Percentiles rank a stretch among this genome's conserved stretches.
These are phyloP conservation scores for Amphiprion percula DNA, from an alignment of 2,113 vertebrate species.

Conservation along the genomic window DNA sequence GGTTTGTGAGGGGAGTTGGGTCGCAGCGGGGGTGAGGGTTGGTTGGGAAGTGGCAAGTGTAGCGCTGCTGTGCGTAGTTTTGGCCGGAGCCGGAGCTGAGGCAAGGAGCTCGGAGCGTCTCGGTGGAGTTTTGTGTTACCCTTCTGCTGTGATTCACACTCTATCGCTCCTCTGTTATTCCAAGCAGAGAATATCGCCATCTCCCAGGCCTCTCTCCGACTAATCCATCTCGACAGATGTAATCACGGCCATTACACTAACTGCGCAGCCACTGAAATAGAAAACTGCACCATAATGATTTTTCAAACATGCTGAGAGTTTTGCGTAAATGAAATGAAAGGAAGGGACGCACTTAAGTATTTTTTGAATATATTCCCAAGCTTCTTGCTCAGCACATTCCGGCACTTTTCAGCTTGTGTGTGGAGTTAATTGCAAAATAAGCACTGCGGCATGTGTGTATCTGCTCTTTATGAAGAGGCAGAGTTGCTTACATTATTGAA, in stretches of 20 bases:
- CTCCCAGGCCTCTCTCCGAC: constrained; percentile 45
- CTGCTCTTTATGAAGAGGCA: constrained; percentile 6
- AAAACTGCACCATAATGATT: constrained; percentile 58
- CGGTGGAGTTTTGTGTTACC: constrained; percentile 61
- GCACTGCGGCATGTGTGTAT: constrained; percentile 15
- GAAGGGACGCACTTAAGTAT: constrained; percentile 7
- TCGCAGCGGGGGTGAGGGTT: constrained; percentile 13
- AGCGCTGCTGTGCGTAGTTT: constrained; percentile 47
- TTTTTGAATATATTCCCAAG: constrained; percentile 21
- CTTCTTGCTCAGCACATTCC: constrained; percentile 41
- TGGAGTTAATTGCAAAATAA: constrained; percentile 49
- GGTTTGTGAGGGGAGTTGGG: constrained; percentile 41
- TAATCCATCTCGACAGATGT: constrained; percentile 65
- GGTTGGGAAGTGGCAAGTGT: constrained; percentile 42
- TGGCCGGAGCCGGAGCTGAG: constrained; percentile 32
- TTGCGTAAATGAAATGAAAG: constrained; percentile 52
- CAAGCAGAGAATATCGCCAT: constrained; percentile 39
- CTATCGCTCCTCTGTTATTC: constrained; percentile 61
- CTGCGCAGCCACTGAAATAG: constrained; percentile 53
- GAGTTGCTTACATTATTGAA: constrained; percentile 58
- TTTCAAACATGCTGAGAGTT: constrained; percentile 49
- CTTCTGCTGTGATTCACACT: constrained; percentile 59
- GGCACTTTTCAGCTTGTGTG: constrained; percentile 6
- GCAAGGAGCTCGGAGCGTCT: constrained; percentile 44
- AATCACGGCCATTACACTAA: constrained; percentile 64